phyloP scores from a whole-genome alignment of 2,888 invertebrate species.

The Craniophora ligustri region DNA sequence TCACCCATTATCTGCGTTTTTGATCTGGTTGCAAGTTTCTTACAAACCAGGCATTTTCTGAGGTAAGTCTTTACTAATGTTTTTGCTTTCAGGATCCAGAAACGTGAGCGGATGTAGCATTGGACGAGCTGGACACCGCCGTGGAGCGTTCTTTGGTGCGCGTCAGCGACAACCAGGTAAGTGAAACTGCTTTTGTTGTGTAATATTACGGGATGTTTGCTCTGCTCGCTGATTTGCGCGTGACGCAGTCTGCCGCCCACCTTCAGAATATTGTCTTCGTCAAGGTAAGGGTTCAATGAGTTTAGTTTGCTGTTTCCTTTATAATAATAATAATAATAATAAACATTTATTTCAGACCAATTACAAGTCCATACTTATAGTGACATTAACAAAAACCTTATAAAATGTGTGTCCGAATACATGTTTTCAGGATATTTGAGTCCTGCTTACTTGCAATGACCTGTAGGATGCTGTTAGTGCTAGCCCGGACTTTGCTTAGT shows the following conservation, averaged over 20 bases:
- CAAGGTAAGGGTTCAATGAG: no score
- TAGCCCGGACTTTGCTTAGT: no score
- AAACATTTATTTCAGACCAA: no score
- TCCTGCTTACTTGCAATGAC: no score
- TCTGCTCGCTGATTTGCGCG: not conserved
- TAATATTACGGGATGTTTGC: not conserved
- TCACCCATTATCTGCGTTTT: not conserved
- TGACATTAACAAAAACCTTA: no score
- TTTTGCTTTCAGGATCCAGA: not conserved
- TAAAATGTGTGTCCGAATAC: no score
- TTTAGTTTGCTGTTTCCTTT: no score
- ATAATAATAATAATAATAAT: no score
- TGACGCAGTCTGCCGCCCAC: not conserved
- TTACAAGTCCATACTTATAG: no score
- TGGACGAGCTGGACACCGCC: slow-evolving; percentile 50
- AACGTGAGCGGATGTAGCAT: slow-evolving; percentile 25
- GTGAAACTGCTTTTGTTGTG: slow-evolving; percentile 33
- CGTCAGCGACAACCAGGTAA: slow-evolving; percentile 33
- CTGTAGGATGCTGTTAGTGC: no score
- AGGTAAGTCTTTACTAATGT: not conserved
- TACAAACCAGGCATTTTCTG: not conserved
- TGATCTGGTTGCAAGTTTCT: not conserved
- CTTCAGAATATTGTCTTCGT: not conserved
- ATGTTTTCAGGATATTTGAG: no score
- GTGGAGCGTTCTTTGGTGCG: slow-evolving; percentile 43